phyloP scores from a whole-genome alignment of 2,113 vertebrate species.

The Myrmophylax atrothorax region DNA sequence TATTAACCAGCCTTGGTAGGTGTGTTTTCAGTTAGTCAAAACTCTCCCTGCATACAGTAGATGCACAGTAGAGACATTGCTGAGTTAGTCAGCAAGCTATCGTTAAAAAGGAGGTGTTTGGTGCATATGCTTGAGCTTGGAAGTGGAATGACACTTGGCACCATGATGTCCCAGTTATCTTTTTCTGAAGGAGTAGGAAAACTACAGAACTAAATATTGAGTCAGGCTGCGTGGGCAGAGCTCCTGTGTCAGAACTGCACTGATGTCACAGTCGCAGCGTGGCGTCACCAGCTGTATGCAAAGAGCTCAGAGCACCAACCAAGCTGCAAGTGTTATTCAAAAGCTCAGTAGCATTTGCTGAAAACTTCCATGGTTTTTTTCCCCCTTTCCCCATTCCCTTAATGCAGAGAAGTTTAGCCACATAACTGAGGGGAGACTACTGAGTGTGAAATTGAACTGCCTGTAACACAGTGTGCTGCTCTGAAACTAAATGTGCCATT shows the following conservation, averaged over 20 bases:
- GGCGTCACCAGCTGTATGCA: neutral
- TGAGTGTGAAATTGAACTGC: neutral
- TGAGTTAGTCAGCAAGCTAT: neutral
- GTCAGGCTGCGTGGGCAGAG: neutral
- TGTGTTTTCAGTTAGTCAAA: neutral
- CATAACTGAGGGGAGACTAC: neutral
- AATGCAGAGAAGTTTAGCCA: neutral
- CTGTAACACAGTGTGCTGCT: neutral
- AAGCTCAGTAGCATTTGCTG: neutral
- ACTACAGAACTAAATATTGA: neutral
- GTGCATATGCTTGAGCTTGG: constrained; percentile 8
- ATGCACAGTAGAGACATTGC: neutral
- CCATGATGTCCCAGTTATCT: constrained; percentile 7
- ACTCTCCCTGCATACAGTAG: neutral
- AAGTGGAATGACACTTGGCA: constrained; percentile 6
- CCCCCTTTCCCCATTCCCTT: neutral
- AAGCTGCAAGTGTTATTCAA: neutral
- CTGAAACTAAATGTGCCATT: neutral
- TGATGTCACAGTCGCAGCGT: neutral
- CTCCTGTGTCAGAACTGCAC: fast-evolving
- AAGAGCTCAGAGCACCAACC: neutral
- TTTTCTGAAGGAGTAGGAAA: constrained; percentile 8
- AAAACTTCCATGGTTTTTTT: neutral
- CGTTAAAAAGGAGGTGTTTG: neutral
- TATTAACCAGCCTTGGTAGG: neutral